Evolutionary conservation across 2,113 vertebrate species (phyloP).

Genomic region (Cavia porcellus): DNA sequence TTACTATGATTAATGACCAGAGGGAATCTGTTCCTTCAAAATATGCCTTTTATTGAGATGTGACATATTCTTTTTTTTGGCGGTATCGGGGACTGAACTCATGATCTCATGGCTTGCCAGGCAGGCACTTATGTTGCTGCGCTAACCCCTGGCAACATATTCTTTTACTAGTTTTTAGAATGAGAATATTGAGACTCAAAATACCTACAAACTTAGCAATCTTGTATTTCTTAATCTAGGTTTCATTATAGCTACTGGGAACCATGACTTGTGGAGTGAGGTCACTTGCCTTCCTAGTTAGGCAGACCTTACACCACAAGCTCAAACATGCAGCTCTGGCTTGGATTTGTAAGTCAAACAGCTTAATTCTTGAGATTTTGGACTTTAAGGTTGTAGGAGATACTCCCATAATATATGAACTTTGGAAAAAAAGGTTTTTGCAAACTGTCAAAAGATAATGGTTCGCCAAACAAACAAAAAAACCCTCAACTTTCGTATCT

Average conservation of each 20-base stretch:
- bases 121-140: too few species aligned
- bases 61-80: neutral
- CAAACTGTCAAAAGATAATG: neutral
- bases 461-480: neutral
- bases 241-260: neutral
- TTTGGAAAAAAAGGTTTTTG: slow-evolving; percentile 40
- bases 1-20: neutral
- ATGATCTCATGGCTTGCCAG: too few species aligned
- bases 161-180: neutral
- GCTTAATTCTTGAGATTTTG: neutral
- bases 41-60: neutral
- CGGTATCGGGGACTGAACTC: too few species aligned
- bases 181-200: neutral
- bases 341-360: neutral
- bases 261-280: neutral
- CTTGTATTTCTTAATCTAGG: slow-evolving; percentile 1
- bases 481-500: neutral
- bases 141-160: neutral
- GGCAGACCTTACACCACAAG: slow-evolving; percentile 34
- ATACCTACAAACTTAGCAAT: neutral
- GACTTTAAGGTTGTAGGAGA: slow-evolving; percentile 18
- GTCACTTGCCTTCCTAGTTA: neutral
- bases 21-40: slow-evolving; percentile 2
- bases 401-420: neutral
- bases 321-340: neutral